Evolutionary conservation across 2,888 invertebrate genomes (phyloP), one percentile per base, ranked within the genome.

Genomic region (Ormyrus labotus): DNA sequence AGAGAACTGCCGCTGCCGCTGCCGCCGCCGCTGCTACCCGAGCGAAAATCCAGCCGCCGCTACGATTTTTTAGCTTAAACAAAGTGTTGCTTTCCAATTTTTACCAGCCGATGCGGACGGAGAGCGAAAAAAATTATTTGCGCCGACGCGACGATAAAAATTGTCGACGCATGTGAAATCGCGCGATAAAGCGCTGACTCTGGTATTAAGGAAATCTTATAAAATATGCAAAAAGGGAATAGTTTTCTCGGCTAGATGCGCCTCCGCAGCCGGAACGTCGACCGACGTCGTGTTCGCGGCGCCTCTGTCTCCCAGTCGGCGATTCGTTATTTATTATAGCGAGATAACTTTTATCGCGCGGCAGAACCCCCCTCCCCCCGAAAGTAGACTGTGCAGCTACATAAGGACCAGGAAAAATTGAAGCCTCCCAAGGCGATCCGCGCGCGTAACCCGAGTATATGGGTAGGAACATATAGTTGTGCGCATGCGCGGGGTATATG

Each of bases 321-420:
- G 87, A 88, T 89, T 88, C 87, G 87, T 88, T 89, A 89, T 89
- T 88, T 87, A 89, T 88, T 89, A 2, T 34, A 87, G 86, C 86
- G 85, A 85, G 87, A 86, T 86, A 85, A 86, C 86, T 87, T 88
- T 89, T 89, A 89, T 89, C 89, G 88, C 34, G 11, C 48, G 58
- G 47, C 7, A 5, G 58, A 13, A 13, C 13, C 13, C 13, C 13
- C 13, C 13, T 13, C 13, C 10, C 60, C 34, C 13, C 34, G 8
- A 34, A 47, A 3, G 47, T 2, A 3, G 47, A 45, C 6, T 63
- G 13, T 4, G 63, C 11, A 10, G 34, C 34, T 13, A 13, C 53
- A 19, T 5, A 34, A 13, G 45, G 6, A 51, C 1, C 67, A 34
- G 19, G 6, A 11, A 19, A 7, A 10, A 53, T 5, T 47, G 48